phyloP scores from a whole-genome alignment of 1,140 invertebrate genomes.

The Ceratina australensis region DNA sequence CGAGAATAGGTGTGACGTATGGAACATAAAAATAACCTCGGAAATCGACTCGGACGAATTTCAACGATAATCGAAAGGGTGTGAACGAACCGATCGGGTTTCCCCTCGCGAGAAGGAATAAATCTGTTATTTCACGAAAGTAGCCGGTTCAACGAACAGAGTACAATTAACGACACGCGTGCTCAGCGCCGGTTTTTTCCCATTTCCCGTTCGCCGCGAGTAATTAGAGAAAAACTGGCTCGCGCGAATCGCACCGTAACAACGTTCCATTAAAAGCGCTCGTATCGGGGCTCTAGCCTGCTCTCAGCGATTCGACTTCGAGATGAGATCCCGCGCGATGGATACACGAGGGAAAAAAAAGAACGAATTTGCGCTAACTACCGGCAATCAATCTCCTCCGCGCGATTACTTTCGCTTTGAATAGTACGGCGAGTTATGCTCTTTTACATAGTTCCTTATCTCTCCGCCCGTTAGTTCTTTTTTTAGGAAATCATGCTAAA shows the following conservation, averaged over 20 bases:
- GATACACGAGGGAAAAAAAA: neutral
- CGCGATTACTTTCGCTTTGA: conserved; percentile 14
- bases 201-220: neutral
- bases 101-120: conserved; percentile 1
- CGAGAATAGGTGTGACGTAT: conserved; percentile 1
- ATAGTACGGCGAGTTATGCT: conserved; percentile 12
- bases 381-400: conserved; percentile 6
- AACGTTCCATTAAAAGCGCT: conserved; percentile 32
- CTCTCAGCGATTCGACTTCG: neutral
- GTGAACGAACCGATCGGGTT: conserved; percentile 17
- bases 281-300: neutral
- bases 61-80: conserved; percentile 16
- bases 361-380: conserved; percentile 1
- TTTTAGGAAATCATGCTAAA: neutral
- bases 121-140: neutral
- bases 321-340: conserved; percentile 11
- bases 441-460: conserved; percentile 9
- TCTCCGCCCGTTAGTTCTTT: neutral
- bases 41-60: neutral
- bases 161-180: conserved; percentile 26
- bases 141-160: conserved; percentile 14
- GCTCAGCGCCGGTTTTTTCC: neutral
- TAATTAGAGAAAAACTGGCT: conserved; percentile 35
- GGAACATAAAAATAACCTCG: neutral
- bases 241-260: conserved; percentile 16